Evolutionary conservation across 2,888 invertebrate species (phyloP).

Genomic region (Sesia bembeciformis): DNA sequence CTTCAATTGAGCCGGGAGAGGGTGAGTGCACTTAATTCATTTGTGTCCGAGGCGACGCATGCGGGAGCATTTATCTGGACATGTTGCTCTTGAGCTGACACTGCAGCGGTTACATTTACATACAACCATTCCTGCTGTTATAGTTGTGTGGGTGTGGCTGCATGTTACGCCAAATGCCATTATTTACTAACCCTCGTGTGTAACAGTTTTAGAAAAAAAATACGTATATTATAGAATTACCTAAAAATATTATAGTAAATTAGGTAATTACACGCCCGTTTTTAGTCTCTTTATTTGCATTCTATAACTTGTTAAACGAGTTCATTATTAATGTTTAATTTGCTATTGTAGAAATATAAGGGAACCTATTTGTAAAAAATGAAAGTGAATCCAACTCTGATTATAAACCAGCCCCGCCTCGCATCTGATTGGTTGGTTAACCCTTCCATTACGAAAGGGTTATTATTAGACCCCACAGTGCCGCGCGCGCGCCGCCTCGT

Average conservation of each 20-base stretch:
- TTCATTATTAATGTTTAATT: no score
- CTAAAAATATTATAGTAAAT: no score
- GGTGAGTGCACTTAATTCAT: constrained; percentile 61
- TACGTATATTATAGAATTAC: no score
- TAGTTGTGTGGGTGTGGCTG: no score
- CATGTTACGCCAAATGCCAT: no score
- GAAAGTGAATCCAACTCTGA: neutral
- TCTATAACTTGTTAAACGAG: no score
- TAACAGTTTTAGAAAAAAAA: no score
- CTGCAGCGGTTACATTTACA: neutral
- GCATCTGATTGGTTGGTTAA: constrained; percentile 54
- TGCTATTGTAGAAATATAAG: no score
- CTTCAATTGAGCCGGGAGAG: constrained; percentile 59
- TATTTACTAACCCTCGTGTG: no score
- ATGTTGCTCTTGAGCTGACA: neutral
- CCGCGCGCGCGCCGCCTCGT: constrained; percentile 49
- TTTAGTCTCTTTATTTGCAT: no score
- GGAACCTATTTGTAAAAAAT: no score
- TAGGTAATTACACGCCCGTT: no score
- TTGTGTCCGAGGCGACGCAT: constrained; percentile 39
- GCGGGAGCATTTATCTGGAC: constrained; percentile 59
- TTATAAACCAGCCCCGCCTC: constrained; percentile 46
- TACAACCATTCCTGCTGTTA: neutral
- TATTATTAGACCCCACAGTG: constrained; percentile 54
- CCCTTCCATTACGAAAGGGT: constrained; percentile 63